Conservation (phyloP, 2,797 vertebrate genomes). For the Antennarius maculatus region DNA sequence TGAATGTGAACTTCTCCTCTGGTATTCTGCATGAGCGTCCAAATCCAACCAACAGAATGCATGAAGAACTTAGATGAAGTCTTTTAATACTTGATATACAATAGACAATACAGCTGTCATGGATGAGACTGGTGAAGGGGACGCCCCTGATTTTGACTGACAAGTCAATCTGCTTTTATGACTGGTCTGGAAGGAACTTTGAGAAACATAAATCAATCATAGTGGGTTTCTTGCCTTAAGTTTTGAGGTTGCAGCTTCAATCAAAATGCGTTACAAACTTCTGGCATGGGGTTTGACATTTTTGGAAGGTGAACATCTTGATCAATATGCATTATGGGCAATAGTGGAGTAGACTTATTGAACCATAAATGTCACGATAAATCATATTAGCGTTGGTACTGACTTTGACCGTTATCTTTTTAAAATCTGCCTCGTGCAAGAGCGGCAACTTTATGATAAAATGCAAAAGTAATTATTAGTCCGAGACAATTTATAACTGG, state of each 20-base stretch:
- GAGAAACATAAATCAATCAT: no score
- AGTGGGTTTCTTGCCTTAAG: no score
- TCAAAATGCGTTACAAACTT: background rate
- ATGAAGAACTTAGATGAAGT: background rate
- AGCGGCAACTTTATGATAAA: background rate
- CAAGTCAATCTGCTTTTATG: background rate
- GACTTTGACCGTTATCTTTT: background rate
- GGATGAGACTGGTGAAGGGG: background rate
- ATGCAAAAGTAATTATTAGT: background rate
- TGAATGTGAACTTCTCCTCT: no score
- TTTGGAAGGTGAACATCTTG: background rate
- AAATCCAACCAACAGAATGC: no score
- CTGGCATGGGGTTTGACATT: background rate
- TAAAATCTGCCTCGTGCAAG: background rate
- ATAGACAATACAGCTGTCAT: background rate
- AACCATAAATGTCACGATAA: conserved; percentile 4
- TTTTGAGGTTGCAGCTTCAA: background rate
- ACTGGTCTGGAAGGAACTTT: background rate
- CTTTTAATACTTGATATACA: background rate
- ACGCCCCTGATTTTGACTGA: background rate
- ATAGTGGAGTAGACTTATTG: background rate
- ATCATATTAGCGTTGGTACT: background rate
- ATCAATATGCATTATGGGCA: background rate
- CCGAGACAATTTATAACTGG: conserved; percentile 1
- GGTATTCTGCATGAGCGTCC: no score